Evolutionary conservation across 2,113 vertebrate genomes (phyloP).

Genomic region (Rhineura floridana): DNA sequence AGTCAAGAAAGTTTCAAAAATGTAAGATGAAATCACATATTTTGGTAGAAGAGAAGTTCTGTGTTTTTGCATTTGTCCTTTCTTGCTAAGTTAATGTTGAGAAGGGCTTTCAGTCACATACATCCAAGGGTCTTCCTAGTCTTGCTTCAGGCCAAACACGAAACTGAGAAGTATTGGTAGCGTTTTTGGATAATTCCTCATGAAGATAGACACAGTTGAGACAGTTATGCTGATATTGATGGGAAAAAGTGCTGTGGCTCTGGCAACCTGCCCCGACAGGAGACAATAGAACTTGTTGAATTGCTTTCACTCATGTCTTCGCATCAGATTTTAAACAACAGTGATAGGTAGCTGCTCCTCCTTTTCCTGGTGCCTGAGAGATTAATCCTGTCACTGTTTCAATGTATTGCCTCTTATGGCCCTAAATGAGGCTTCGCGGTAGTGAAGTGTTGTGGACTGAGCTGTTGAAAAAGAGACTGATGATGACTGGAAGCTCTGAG

Average conservation of each 20-base stretch:
- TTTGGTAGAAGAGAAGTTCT: not conserved
- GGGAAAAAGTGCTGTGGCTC: not conserved
- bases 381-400: not conserved
- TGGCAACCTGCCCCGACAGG: not conserved
- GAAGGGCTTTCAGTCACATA: not conserved
- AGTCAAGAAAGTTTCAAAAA: not conserved
- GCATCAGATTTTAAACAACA: not conserved
- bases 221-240: not conserved
- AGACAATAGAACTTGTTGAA: not conserved
- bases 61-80: not conserved
- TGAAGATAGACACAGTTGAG: not conserved
- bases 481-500: not conserved
- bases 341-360: not conserved
- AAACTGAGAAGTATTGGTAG: not conserved
- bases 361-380: not conserved
- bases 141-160: slow-evolving; percentile 15
- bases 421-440: not conserved
- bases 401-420: not conserved
- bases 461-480: not conserved
- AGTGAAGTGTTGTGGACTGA: not conserved
- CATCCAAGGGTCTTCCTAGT: not conserved
- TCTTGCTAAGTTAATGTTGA: not conserved
- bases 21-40: not conserved
- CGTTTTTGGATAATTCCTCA: not conserved
- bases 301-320: slow-evolving; percentile 4